Evolutionary conservation across 2,888 invertebrate species (phyloP).

Genomic region (Cosmorhoe ocellata): DNA sequence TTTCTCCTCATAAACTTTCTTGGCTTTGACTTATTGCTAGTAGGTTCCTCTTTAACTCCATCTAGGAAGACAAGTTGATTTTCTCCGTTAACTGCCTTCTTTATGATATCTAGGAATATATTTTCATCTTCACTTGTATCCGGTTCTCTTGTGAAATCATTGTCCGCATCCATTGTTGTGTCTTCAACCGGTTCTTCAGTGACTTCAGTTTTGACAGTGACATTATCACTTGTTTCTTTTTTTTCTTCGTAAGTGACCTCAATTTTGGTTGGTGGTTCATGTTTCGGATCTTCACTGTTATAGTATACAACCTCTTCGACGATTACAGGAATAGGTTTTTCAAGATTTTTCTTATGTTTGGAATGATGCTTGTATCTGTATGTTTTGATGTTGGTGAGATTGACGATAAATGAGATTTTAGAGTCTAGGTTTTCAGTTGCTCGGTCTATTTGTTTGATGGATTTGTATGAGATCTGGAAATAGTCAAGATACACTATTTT

Average conservation of each 20-base stretch:
- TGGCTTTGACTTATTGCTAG: slow-evolving; percentile 19
- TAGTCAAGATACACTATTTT: neutral
- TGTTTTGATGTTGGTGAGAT: slow-evolving; percentile 17
- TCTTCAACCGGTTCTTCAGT: slow-evolving; percentile 1
- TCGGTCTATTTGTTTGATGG: slow-evolving; percentile 23
- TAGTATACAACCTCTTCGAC: slow-evolving; percentile 17
- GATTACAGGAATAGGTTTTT: neutral
- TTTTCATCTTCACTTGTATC: slow-evolving; percentile 32
- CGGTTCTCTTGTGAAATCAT: neutral
- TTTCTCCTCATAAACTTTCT: slow-evolving; percentile 37
- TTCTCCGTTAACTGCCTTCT: slow-evolving; percentile 32
- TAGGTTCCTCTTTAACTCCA: slow-evolving; percentile 18
- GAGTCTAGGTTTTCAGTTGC: slow-evolving; percentile 17
- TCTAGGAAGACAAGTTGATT: slow-evolving; percentile 32
- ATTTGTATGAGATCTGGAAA: slow-evolving; percentile 54
- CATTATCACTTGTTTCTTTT: neutral
- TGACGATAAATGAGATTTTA: slow-evolving; percentile 9
- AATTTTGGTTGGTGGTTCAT: neutral
- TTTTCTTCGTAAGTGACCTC: neutral
- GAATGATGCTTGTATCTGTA: slow-evolving; percentile 7
- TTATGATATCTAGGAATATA: slow-evolving; percentile 32
- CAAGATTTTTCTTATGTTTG: neutral
- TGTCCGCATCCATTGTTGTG: slow-evolving; percentile 1
- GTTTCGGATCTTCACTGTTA: slow-evolving; percentile 17
- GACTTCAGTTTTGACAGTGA: slow-evolving; percentile 7